A percentile compares a stretch with the other conserved stretches of the same genome.
phyloP scores from a whole-genome alignment of 2,113 vertebrate genomes.

The Syrrhaptes paradoxus region DNA sequence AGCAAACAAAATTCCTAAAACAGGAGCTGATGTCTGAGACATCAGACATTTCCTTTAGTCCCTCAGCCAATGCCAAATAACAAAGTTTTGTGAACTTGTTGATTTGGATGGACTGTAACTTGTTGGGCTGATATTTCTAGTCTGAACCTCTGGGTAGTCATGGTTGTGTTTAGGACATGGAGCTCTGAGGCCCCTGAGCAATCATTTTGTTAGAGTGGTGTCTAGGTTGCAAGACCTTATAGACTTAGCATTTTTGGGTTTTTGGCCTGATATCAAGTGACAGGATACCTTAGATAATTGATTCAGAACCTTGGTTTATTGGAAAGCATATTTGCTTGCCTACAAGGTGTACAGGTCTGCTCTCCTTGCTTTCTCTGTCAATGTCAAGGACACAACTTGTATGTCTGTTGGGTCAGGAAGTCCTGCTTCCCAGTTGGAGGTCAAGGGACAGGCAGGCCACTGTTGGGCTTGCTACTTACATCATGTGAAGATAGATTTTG shows the following conservation, averaged over 20 bases:
- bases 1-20: background rate
- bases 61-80: background rate
- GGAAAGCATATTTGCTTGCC: background rate
- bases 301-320: background rate
- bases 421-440: background rate
- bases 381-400: background rate
- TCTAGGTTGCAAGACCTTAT: background rate
- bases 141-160: background rate
- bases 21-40: background rate
- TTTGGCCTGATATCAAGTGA: background rate
- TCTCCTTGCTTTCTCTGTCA: background rate
- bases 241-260: background rate
- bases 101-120: background rate
- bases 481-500: background rate
- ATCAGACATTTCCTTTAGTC: background rate
- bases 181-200: background rate
- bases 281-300: background rate
- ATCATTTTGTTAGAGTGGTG: background rate
- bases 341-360: background rate
- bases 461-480: background rate
- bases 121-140: background rate
- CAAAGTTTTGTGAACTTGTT: background rate
- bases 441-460: background rate
- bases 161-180: background rate
- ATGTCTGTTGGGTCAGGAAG: background rate